Base-by-base conservation (phyloP, 2,888 invertebrate genomes). In the Drosophila maculinotata region DNA sequence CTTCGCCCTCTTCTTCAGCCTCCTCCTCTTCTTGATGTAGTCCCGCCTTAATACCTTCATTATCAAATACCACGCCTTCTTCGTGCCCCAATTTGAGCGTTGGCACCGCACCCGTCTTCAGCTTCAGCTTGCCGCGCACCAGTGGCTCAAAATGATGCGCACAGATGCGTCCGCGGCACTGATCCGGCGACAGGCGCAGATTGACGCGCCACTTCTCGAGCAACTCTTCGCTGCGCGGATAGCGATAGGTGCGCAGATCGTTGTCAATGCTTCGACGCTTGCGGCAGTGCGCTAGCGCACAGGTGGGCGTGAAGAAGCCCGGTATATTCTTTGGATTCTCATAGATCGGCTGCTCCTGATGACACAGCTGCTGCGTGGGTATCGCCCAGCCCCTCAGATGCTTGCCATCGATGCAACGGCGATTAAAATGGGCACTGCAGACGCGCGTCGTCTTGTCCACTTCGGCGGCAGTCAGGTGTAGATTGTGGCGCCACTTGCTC, bases 331-430 rank as follows among this genome's bases (percentile, higher is more conserved):
- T 88, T 1, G 89, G 90, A 66, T 90, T 89, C 49, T 89, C 90
- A 58, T 80, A 87, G 28, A 89, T 82, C 1, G 76, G 66, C n/a
- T 76, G 74, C 25, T 86, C 76, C 10, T 54, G 56, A 30, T 89
- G 87, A 0, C 87, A 90, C 64, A 90, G 57, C 38, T 82, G 79
- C 28, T 70, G 76, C 0, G 89, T 90, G 23, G 89, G 89, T 45
- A 89, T 77, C 0, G 89, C 88, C 89, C 89, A 90, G 6, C 77
- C 28, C 1, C 87, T 68, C 7, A 90, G 48, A 8, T 78, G 65
- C 33, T 87, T 90, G n/a, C 86, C 89, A 9, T 88, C 88, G 3
- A 88, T 73, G 63, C 89, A 90, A 3, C 89, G 88, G 8, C 89
- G 83, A 47, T 89, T 88, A 14, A 90, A 90, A 52, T 90, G 89